A percentile compares a stretch with the other conserved stretches of the same genome.
These are phyloP conservation scores for Diaperis boleti DNA, from an alignment of 2,888 invertebrate species.

Conservation along the genomic window DNA sequence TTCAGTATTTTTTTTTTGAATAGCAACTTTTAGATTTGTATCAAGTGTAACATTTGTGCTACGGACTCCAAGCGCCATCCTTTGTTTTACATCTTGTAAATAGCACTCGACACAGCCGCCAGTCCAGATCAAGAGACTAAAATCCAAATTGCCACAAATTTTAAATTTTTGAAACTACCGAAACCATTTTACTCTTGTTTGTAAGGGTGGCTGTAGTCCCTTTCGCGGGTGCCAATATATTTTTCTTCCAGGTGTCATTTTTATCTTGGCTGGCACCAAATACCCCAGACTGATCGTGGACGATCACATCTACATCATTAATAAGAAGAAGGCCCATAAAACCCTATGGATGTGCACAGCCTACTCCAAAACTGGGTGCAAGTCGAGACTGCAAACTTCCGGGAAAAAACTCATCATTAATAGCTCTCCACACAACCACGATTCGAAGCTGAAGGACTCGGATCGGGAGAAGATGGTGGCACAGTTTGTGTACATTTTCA, in stretches of 20 bases:
- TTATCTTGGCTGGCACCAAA: conserved; percentile 53
- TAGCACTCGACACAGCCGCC: no score
- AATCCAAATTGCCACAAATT: no score
- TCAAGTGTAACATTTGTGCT: no score
- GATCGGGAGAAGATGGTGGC: conserved; percentile 48
- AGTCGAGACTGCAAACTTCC: conserved; percentile 52
- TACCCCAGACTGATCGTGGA: conserved; percentile 56
- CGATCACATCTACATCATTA: conserved; percentile 54
- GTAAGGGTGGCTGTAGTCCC: no score
- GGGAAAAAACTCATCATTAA: conserved; percentile 53
- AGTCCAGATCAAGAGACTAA: no score
- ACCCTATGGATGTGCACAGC: conserved; percentile 55
- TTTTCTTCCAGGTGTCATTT: conserved; percentile 41
- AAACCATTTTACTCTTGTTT: no score
- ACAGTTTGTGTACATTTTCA: conserved; percentile 50
- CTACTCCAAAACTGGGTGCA: conserved; percentile 56
- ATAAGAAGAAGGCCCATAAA: conserved; percentile 51
- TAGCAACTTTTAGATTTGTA: no score
- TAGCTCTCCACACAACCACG: conserved; percentile 51
- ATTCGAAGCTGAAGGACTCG: conserved; percentile 40
- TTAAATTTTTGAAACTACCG: no score
- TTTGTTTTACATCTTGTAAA: no score
- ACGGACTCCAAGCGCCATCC: no score
- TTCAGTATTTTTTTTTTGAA: no score
- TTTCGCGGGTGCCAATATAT: no score